Evolutionary conservation across 2,888 invertebrate genomes (phyloP), one percentile per base, ranked within the genome.

Genomic region (Criorhina ranunculi): DNA sequence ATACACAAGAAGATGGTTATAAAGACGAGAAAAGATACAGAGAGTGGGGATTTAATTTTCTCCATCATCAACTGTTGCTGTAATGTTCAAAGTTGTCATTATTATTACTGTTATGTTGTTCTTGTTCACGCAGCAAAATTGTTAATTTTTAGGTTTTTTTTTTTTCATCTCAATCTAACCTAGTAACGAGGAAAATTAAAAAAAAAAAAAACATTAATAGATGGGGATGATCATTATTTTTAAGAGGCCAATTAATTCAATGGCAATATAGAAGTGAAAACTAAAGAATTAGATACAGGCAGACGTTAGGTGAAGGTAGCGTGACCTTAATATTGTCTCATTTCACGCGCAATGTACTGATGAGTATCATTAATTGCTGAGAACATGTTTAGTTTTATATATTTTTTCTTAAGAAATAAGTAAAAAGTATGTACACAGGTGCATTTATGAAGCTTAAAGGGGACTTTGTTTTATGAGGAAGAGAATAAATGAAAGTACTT

Each of bases 181-280:
- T 11, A 60, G n/a, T 11, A 51, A 40, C 19, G n/a, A 40, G n/a
- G 51, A 40, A 19, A 4, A 11, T 37, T 15, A 12, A 12, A 24
- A 44, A 15, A 37, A 60, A 49, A 19, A 35, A 15, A 4, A 31
- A n/a, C n/a, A n/a, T n/a, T 12, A 24, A 19, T 12, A 15, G 24
- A 55, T 31, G 59, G 40, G 40, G 51, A 60, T 60, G 51, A 60
- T 60, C 76, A 69, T 67, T 51, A 59, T 59, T 33, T 59, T 77
- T 67, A 53, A 77, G 76, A 51, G 76, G 76, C 33, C 59, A 77
- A 77, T 77, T 67, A 67, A 67, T 77, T 77, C 60, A 76, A 46
- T 66, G 7, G 37, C 57, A 49, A 29, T 62, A 29, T 44, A 35
- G 44, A 49, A 55, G 44, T 57, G 37, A 46, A 66, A 46, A 75